phyloP scores from a whole-genome alignment of 2,888 invertebrate species.

The Cyclophora albipunctata region DNA sequence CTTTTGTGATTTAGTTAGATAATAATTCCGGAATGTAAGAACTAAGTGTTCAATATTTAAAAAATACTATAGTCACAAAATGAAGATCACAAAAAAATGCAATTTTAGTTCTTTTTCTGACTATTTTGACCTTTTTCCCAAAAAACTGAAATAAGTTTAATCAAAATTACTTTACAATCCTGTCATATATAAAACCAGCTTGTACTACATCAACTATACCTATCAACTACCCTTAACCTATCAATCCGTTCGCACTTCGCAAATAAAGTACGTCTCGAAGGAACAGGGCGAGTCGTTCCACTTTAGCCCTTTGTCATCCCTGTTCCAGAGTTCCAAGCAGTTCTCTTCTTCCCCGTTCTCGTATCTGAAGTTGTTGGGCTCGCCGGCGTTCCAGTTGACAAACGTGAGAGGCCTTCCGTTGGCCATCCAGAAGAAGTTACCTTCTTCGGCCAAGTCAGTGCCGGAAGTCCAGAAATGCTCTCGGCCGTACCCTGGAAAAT shows the following conservation, averaged over 20 bases:
- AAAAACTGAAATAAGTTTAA: no score
- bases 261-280: constrained; percentile 94
- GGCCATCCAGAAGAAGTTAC: constrained; percentile 95
- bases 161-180: no score
- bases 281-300: constrained; percentile 97
- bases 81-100: no score
- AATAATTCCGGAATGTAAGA: no score
- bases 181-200: no score
- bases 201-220: no score
- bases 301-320: constrained; percentile 92
- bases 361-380: constrained; percentile 94
- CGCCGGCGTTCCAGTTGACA: constrained; percentile 95
- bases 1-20: no score
- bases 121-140: no score
- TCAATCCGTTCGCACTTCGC: constrained; percentile 83
- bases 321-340: constrained; percentile 92
- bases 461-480: constrained; percentile 97
- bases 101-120: no score
- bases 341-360: constrained; percentile 96
- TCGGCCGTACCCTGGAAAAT: constrained; percentile 83
- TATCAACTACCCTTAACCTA: constrained; percentile 4
- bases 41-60: no score
- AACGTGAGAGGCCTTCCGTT: constrained; percentile 91
- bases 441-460: constrained; percentile 93
- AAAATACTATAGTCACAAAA: no score